Conservation (phyloP, 2,113 vertebrate genomes). For the Taurulus bubalis region DNA sequence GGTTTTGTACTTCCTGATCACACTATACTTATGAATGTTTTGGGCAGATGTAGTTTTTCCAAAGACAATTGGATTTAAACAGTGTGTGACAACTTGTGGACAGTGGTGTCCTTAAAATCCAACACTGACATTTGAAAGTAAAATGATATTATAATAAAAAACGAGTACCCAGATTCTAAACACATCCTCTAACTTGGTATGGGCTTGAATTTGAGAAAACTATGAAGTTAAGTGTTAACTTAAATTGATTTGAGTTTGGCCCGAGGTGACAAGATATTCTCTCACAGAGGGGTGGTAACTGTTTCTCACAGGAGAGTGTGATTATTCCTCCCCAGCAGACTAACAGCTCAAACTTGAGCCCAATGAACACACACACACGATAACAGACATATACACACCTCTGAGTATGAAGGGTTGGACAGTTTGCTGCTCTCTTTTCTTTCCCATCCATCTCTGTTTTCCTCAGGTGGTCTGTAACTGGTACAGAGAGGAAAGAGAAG, state of each 20-base stretch:
- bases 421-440: constrained; percentile 2
- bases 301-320: constrained; percentile 42
- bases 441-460: not conserved
- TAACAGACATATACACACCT: constrained; percentile 10
- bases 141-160: not conserved
- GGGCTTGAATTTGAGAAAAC: too few species aligned
- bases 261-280: constrained; percentile 35
- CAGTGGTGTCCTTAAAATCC: not conserved
- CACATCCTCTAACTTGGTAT: not conserved
- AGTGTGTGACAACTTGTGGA: not conserved
- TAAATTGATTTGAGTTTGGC: constrained; percentile 18
- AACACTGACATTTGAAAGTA: not conserved
- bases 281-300: constrained; percentile 17
- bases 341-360: constrained; percentile 54
- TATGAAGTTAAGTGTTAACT: not conserved
- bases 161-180: not conserved
- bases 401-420: constrained; percentile 9
- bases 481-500: constrained; percentile 17
- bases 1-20: not conserved
- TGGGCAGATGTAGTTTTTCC: not conserved
- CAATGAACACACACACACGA: constrained; percentile 25
- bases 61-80: not conserved
- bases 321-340: constrained; percentile 55
- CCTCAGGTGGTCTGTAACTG: constrained; percentile 16
- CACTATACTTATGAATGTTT: not conserved